Conservation (phyloP, 1,140 invertebrate genomes). For the Cydia splendana region DNA sequence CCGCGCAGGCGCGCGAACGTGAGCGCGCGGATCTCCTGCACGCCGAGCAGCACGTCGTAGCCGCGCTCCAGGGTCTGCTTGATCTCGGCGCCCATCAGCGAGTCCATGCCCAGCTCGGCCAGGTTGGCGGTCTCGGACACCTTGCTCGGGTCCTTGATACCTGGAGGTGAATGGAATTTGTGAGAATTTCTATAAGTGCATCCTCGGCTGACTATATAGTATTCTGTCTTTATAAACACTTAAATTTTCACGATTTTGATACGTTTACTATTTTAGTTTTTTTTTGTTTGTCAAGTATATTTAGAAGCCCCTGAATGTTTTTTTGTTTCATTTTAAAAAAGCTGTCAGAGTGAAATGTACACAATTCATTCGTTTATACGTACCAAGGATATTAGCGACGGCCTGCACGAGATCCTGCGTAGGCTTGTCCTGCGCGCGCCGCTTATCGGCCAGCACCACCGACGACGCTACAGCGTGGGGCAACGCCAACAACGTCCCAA, state of each 20-base stretch:
- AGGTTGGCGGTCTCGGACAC: constrained; percentile 88
- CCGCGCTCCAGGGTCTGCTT: constrained; percentile 97
- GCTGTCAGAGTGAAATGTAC: background rate
- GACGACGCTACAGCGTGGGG: constrained; percentile 92
- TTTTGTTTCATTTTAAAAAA: background rate
- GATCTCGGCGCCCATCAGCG: constrained; percentile 98
- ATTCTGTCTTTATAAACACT: no score
- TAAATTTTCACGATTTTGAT: no score
- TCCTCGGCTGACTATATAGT: no score
- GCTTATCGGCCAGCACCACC: constrained; percentile 89
- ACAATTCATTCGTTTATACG: constrained; percentile 36
- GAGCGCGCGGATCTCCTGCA: constrained; percentile 92
- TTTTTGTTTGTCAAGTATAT: no score
- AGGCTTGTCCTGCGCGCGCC: constrained; percentile 78
- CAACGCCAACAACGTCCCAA: constrained; percentile 94
- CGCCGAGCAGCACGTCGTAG: constrained; percentile 93
- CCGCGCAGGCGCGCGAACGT: constrained; percentile 87
- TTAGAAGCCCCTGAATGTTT: no score
- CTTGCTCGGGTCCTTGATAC: constrained; percentile 89
- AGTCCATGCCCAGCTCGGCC: constrained; percentile 97
- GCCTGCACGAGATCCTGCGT: constrained; percentile 84
- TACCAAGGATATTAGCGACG: constrained; percentile 91
- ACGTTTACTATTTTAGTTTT: no score
- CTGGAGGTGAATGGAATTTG: constrained; percentile 39
- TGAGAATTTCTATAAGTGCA: background rate